These are phyloP conservation scores for Germaria angustata DNA, from an alignment of 2,888 invertebrate species.

Conservation along the genomic window DNA sequence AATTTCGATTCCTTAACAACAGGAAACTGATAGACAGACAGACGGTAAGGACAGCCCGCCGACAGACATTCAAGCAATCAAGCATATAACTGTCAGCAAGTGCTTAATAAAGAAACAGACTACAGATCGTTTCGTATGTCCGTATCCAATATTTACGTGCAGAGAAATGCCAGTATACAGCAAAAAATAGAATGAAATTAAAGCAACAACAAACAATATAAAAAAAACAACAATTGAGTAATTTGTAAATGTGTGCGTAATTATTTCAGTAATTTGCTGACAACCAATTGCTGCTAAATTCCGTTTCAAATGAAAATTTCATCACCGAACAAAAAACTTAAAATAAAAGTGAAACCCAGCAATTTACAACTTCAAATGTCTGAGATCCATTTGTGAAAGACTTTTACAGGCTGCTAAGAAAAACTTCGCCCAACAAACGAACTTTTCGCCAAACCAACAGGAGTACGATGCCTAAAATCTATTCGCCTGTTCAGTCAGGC, in stretches of 20 bases:
- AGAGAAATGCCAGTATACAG: neutral
- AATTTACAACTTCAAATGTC: slow-evolving; percentile 40
- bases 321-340: slow-evolving; percentile 11
- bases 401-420: neutral
- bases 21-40: slow-evolving; percentile 46
- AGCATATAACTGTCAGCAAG: slow-evolving; percentile 67
- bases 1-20: slow-evolving; percentile 34
- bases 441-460: too few species aligned
- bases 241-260: slow-evolving; percentile 78
- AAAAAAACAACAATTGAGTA: slow-evolving; percentile 60
- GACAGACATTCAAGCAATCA: slow-evolving; percentile 52
- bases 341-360: slow-evolving; percentile 39
- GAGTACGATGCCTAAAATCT: too few species aligned
- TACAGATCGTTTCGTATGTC: slow-evolving; percentile 33
- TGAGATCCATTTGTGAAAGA: slow-evolving; percentile 4
- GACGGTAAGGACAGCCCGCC: slow-evolving; percentile 29
- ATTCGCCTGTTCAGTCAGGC: too few species aligned
- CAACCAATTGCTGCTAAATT: slow-evolving; percentile 75
- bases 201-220: neutral
- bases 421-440: neutral
- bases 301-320: slow-evolving; percentile 49
- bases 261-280: slow-evolving; percentile 79
- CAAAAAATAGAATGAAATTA: neutral
- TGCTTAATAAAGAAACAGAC: slow-evolving; percentile 8
- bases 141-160: neutral